Base-by-base conservation (phyloP, 2,888 invertebrate genomes). In the Pomacea canaliculata region DNA sequence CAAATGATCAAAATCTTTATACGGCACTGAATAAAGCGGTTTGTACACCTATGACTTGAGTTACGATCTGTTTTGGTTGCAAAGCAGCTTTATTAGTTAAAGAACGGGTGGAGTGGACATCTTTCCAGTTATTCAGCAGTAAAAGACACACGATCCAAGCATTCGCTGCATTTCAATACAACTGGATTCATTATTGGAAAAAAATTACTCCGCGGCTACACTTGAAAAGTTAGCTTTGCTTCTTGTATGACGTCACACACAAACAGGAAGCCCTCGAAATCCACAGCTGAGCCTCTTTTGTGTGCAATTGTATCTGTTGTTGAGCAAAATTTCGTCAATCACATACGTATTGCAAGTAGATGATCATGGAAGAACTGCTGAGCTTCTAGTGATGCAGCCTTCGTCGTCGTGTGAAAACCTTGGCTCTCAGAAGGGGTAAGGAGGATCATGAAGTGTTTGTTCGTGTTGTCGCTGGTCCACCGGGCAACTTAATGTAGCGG, bases 221-320 rank as follows among this genome's bases (percentile, higher is more conserved):
- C n/a, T 76, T 49, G 56, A 16, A 63, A 65, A 59, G 23, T 46
- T 74, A 46, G 74, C 69, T 74, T 67, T 74, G 49, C 74, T 69
- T 67, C 59, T 70, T 68, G 63, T 7, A 70, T 81, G 82, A 83
- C 82, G 81, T 83, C 80, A 79, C 78, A 70, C 62, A 69, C 78
- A 76, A 80, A 81, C 82, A 81, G 82, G 82, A 83, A 83, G 81
- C 78, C 69, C 67, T 59, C 68, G 66, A 69, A 65, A 75, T 59
- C 69, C 75, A 76, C 78, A 72, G 80, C 76, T 80, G 80, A 78
- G 75, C 75, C 76, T 74, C 76, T 78, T 76, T 71, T 79, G 76
- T 78, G 63, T 78, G 66, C 68, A 67, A 62, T 48, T 73, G 56
- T 68, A 12, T 66, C 16, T 49, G 27, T 48, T 27, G 69, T 49